Evolutionary conservation across 2,888 invertebrate species (phyloP).

Genomic region (Caenorhabditis afra): DNA sequence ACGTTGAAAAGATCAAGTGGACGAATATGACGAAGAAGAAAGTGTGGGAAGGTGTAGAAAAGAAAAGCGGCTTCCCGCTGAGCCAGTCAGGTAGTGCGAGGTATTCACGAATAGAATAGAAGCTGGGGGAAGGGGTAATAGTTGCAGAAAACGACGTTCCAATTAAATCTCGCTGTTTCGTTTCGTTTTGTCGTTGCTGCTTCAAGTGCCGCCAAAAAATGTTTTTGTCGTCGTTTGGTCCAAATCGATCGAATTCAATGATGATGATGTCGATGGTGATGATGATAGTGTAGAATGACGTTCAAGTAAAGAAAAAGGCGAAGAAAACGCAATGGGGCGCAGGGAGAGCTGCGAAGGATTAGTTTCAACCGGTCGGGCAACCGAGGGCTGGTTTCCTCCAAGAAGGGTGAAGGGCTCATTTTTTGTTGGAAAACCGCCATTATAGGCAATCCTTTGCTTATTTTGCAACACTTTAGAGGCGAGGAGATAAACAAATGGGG

Average conservation of each 20-base stretch:
- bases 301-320: constrained; percentile 30
- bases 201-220: too few species aligned
- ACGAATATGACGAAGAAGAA: constrained; percentile 24
- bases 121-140: constrained; percentile 9
- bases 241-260: too few species aligned
- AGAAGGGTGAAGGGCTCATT: constrained; percentile 39
- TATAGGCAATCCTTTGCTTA: background rate
- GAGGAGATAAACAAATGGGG: constrained; percentile 20
- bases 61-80: constrained; percentile 41
- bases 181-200: background rate
- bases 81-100: constrained; percentile 18
- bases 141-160: constrained; percentile 40
- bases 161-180: constrained; percentile 29
- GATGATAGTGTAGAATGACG: constrained; percentile 50
- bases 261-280: background rate
- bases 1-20: constrained; percentile 40
- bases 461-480: background rate
- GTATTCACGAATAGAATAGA: constrained; percentile 37
- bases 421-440: constrained; percentile 29
- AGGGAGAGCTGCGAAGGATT: constrained; percentile 36
- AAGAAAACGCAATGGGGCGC: background rate
- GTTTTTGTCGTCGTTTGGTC: too few species aligned
- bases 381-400: constrained; percentile 25
- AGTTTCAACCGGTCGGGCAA: constrained; percentile 50
- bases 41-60: constrained; percentile 26